Evolutionary conservation across 1,140 invertebrate genomes (phyloP), one percentile per base, ranked within the genome.

Genomic region (Cardiocondyla obscurior): DNA sequence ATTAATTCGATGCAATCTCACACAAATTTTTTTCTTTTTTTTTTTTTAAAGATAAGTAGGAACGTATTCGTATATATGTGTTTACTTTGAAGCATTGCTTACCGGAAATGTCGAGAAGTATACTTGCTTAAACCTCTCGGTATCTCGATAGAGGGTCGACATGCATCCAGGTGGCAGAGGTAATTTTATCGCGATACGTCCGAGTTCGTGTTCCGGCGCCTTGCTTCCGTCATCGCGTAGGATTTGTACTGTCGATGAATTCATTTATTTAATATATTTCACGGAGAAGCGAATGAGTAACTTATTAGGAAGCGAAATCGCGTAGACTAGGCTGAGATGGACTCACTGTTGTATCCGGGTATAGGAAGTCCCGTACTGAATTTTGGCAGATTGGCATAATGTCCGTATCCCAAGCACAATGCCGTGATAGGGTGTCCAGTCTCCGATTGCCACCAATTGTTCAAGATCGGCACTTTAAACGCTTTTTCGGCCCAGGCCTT

Each of bases 381-480:
- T 77, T 96, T 96, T 5, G 96, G 95, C 1, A 96, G 96, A n/a
- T 95, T 95, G 30, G 94, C 91, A 64, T 93, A 95, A 36, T 96
- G 95, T 5, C 96, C 96, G 8, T 98, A 95, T 3, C 98, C 98
- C 12, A 97, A 88, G 92, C 97, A 98, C 0, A 96, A 96, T 0
- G 97, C 96, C 0, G 98, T 98, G 14, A 99, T 97, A 0, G 98
- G 96, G 83, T 98, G 98, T 0, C 98, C 98, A 0, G 97, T 98
- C 94, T 99, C 98, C 5, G 98, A 98, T 94, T 99, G 98, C 98
- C 98, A 99, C 98, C 98, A 99, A 91, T 99, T 97, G 92, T 99
- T 99, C 22, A 99, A 90, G 8, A 98, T 96, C 0, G 98, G 98
- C 1, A 97, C 97, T 82, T 96, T 95, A 88, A 99, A 97, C 10